Evolutionary conservation across 1,140 invertebrate species (phyloP), one percentile per base, ranked within the genome.

Genomic region (Chymomyza costata): DNA sequence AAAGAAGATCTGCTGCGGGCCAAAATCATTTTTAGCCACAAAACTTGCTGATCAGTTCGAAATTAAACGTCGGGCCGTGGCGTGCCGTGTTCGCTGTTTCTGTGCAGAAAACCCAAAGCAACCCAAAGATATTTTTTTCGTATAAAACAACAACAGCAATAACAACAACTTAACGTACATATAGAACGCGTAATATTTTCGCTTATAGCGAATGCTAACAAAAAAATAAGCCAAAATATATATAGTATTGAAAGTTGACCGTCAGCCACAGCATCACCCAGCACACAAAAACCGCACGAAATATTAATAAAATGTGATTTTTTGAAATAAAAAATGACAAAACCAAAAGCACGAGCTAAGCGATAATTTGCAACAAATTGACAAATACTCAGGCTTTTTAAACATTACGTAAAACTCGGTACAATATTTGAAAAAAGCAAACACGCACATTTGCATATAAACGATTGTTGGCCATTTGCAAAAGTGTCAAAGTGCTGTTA

Each of bases 341-440:
- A 53, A n/a, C 61, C 51, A 64, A 59, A 64, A 31, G 54, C 49
- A 61, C 53, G 52, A 47, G 13, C 40, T 35, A 37, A 28, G 38
- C 37, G 54, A 80, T 73, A 80, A 78, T 78, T 80, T 80, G 71
- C 73, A 78, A 80, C 67, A 78, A 80, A 80, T 80, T 78, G 64
- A 68, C 67, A 73, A 73, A 80, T 65, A 78, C 80, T 68, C 74
- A 65, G 49, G 56, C 73, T 52, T 80, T n/a, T 78, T 78, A 78
- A 80, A 81, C 73, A 78, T 78, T 78, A 78, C 73, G 73, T 78
- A 78, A 78, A 78, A 56, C 73, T 31, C 35, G 41, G 28, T 18
- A 56, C 32, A 48, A 55, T 35, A 8, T n/a, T 34, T 34, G 47
- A 56, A 52, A 48, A 46, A 11, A 25, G n/a, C 55, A 35, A 39